Conservation (phyloP, 2,888 invertebrate species). For the Oscheius myriophilus region DNA sequence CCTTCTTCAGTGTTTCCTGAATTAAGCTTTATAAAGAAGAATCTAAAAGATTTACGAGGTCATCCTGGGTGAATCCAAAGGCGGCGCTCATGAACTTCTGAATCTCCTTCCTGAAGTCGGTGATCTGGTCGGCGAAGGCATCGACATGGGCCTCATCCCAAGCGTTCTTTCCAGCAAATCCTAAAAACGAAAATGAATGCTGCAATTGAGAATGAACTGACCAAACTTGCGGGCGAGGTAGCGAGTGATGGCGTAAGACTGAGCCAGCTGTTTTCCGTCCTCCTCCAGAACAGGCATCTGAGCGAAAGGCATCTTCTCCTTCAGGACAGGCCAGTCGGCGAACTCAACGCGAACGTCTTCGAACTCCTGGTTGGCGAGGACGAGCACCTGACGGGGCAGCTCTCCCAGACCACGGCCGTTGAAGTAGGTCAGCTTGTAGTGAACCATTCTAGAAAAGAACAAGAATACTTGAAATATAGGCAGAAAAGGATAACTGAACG, state of each 20-base stretch:
- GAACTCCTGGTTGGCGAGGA: conserved; percentile 6
- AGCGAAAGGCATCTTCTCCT: conserved; percentile 51
- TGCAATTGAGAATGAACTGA: neutral
- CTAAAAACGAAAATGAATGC: neutral
- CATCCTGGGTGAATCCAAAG: conserved; percentile 47
- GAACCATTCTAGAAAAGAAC: conserved; percentile 3
- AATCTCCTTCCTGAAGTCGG: conserved; percentile 44
- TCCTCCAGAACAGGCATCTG: conserved; percentile 52
- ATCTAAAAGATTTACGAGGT: conserved; percentile 24
- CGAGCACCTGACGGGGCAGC: conserved; percentile 13
- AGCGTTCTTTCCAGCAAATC: conserved; percentile 37
- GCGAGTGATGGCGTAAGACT: conserved; percentile 53
- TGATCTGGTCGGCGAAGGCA: conserved; percentile 49
- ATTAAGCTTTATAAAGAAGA: no score
- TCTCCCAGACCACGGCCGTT: conserved; percentile 13
- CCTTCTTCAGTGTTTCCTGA: conserved; percentile 14
- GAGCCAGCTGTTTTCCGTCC: conserved; percentile 46
- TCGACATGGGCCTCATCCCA: conserved; percentile 53
- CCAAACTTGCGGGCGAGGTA: conserved; percentile 45
- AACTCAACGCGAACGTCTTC: neutral
- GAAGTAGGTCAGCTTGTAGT: conserved; percentile 28
- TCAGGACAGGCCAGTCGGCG: conserved; percentile 25
- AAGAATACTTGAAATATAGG: neutral
- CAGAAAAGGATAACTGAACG: no score
- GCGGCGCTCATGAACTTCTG: conserved; percentile 34